These are phyloP conservation scores for Myzus persicae DNA, from an alignment of 1,140 invertebrate genomes.

Conservation along the genomic window DNA sequence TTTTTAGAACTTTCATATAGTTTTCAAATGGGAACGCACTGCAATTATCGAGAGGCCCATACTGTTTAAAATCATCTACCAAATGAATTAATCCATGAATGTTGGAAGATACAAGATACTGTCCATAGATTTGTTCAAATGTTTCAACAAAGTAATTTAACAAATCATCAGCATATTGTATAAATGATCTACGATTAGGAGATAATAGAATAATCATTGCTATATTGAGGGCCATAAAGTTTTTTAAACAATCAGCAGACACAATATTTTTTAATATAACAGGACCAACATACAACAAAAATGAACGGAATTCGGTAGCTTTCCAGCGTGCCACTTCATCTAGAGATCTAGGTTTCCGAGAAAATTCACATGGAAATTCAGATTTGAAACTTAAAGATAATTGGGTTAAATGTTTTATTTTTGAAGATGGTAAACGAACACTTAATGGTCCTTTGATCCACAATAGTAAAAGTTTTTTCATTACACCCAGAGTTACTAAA, in stretches of 20 bases:
- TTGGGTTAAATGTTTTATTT: not conserved
- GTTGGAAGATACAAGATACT: no score
- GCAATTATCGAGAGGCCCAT: no score
- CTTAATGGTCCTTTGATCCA: not conserved
- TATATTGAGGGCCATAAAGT: no score
- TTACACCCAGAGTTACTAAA: not conserved
- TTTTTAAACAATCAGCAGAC: not conserved
- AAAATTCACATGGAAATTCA: slow-evolving; percentile 10
- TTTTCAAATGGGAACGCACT: no score
- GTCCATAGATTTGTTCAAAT: no score
- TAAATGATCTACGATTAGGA: no score
- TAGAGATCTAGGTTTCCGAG: not conserved
- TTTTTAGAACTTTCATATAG: no score
- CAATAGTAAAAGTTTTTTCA: not conserved
- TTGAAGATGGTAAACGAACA: not conserved
- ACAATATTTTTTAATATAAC: not conserved
- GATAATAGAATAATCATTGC: no score
- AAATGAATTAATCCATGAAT: no score
- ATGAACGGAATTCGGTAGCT: not conserved
- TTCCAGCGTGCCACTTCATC: not conserved
- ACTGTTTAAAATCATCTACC: no score
- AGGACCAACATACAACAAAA: not conserved
- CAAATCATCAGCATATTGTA: no score
- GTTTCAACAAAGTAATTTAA: no score
- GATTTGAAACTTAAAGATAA: not conserved